Percentiles rank a stretch among this genome's conserved stretches.
Evolutionary conservation across 2,113 vertebrate species (phyloP).

Genomic region (Poicephalus gulielmi): DNA sequence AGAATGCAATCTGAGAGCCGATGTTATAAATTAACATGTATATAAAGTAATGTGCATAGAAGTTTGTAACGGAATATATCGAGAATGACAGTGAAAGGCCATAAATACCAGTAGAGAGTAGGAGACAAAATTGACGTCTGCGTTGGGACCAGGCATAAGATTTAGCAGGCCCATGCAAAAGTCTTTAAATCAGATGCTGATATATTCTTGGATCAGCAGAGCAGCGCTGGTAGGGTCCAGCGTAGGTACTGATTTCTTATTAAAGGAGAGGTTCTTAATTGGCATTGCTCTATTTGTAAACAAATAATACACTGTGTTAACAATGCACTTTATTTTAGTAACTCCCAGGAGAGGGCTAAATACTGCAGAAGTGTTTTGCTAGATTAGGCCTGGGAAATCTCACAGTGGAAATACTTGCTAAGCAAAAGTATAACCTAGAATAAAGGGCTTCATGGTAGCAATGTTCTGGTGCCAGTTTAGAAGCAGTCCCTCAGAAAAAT

Average conservation of each 20-base stretch:
- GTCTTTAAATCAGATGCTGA: conserved; percentile 14
- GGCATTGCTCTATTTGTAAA: conserved; percentile 1
- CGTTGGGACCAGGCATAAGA: background rate
- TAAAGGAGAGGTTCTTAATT: conserved; percentile 28
- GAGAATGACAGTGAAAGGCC: background rate
- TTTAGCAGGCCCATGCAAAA: background rate
- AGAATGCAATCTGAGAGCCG: background rate
- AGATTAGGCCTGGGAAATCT: background rate
- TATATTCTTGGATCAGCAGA: background rate
- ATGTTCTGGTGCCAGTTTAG: background rate
- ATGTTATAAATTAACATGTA: background rate
- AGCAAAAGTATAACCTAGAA: conserved; percentile 16
- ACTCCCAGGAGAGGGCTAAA: conserved; percentile 13
- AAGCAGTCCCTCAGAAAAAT: background rate
- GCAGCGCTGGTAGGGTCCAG: background rate
- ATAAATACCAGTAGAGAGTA: background rate
- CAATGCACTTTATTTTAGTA: conserved; percentile 35
- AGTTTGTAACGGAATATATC: background rate
- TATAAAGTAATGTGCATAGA: background rate
- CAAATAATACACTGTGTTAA: background rate
- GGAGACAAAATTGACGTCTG: conserved; percentile 13
- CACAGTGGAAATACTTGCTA: conserved; percentile 12
- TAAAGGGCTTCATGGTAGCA: background rate
- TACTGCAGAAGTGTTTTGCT: conserved; percentile 12
- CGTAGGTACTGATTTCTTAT: background rate